Evolutionary conservation across 1,140 invertebrate species (phyloP).

Genomic region (Varroa destructor): DNA sequence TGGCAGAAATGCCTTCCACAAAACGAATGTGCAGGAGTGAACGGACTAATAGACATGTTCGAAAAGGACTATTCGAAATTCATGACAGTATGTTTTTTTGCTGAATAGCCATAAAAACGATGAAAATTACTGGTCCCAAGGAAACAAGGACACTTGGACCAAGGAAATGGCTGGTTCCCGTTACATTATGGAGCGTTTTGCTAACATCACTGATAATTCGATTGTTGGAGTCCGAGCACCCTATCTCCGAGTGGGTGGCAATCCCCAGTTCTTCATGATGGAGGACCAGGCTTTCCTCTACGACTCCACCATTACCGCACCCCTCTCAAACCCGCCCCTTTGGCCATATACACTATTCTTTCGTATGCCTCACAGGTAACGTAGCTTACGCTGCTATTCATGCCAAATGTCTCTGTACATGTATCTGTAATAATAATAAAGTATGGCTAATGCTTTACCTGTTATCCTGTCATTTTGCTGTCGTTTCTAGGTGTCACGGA

Average conservation of each 20-base stretch:
- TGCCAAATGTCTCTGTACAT: background rate
- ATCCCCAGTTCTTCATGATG: slow-evolving; percentile 92
- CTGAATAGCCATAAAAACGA: slow-evolving; percentile 49
- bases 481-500: slow-evolving; percentile 23
- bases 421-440: too few relatives aligned
- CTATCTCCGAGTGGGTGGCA: slow-evolving; percentile 75
- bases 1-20: too few relatives aligned
- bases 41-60: too few relatives aligned
- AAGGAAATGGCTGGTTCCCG: slow-evolving; percentile 89
- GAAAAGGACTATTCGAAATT: too few relatives aligned
- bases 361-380: slow-evolving; percentile 85
- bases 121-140: slow-evolving; percentile 55
- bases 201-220: slow-evolving; percentile 64
- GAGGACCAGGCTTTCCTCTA: slow-evolving; percentile 85
- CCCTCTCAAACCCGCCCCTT: slow-evolving; percentile 58
- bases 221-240: slow-evolving; percentile 58
- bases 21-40: too few relatives aligned
- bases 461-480: slow-evolving; percentile 1
- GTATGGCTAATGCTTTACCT: slow-evolving; percentile 13
- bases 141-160: slow-evolving; percentile 76
- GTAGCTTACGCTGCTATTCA: slow-evolving; percentile 45
- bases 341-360: slow-evolving; percentile 93
- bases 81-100: too few relatives aligned
- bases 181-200: slow-evolving; percentile 66
- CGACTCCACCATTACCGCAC: slow-evolving; percentile 81